Evolutionary conservation across 2,113 vertebrate genomes (phyloP), one percentile per base, ranked within the genome.

Genomic region (Sylvia atricapilla): DNA sequence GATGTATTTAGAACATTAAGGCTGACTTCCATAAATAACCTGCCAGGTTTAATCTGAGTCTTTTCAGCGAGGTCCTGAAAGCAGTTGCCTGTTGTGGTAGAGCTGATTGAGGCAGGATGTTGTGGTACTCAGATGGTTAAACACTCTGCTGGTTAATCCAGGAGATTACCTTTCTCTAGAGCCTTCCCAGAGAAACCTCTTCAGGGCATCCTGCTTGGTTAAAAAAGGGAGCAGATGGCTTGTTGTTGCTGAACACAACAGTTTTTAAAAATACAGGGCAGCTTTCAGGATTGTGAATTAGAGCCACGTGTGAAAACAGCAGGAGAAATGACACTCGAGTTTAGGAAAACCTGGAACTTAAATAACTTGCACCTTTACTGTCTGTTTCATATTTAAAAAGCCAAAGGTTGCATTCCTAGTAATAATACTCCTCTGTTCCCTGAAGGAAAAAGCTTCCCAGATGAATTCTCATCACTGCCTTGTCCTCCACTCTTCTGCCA

Each of bases 131-230:
- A 79, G 68, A 35, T 35, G 46, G 94, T 97, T 96, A 96, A 97
- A 87, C 85, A 52, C 81, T 66, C 39, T 25, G 44, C 91, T 84
- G 64, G 73, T 83, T 96, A 97, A 97, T 97, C 95, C 91, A 41
- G 44, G 78, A 93, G 96, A 96, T 97, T 97, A 96, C 96, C 88
- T 96, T 97, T 94, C 94, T 88, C 95, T 43, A 63, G 94, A 96
- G 87, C 82, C 60, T 90, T 90, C 72, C 13, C 53, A 89, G 87
- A 81, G 93, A 88, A 92, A 90, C 93, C 94, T 95, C 95, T 95
- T 87, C 87, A 49, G 92, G 95, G 94, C 93, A 91, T 87, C 78
- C 89, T 92, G 85, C 87, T 49, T 50, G 53, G 25, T 47, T 73
- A 37, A 64, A 75, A 39, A 37, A 9, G 2, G 5, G 15, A 93